Evolutionary conservation across 2,888 invertebrate species (phyloP).

Genomic region (Euplexia lucipara): DNA sequence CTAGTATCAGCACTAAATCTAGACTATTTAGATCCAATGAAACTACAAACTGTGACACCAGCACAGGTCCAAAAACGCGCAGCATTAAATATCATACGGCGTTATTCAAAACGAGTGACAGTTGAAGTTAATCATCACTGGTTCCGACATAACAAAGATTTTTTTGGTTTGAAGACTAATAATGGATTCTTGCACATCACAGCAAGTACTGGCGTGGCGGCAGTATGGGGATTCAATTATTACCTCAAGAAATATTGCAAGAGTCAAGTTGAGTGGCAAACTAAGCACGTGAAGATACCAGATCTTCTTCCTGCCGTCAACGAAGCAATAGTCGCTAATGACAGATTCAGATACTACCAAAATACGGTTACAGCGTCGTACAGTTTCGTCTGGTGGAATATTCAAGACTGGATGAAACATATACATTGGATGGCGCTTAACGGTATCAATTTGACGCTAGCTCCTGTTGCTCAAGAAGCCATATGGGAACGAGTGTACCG

Average conservation of each 20-base stretch:
- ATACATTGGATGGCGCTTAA: constrained; percentile 99
- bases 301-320: constrained; percentile 90
- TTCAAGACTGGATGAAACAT: constrained; percentile 95
- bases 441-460: constrained; percentile 97
- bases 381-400: constrained; percentile 97
- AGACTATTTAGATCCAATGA: constrained; percentile 69
- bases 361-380: constrained; percentile 97
- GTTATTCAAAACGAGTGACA: constrained; percentile 68
- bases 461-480: constrained; percentile 97
- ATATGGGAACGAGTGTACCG: constrained; percentile 96
- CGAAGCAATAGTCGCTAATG: constrained; percentile 92
- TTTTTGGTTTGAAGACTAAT: constrained; percentile 75
- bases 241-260: constrained; percentile 96
- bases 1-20: not conserved
- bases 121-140: constrained; percentile 77
- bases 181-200: constrained; percentile 76
- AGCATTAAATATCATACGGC: constrained; percentile 73
- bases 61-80: constrained; percentile 73
- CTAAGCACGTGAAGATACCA: constrained; percentile 92
- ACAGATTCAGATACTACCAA: constrained; percentile 97
- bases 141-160: constrained; percentile 82
- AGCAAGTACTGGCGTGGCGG: constrained; percentile 95
- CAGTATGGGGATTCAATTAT: constrained; percentile 96
- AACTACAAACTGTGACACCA: constrained; percentile 67
- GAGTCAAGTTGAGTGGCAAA: constrained; percentile 97